Evolutionary conservation across 2,888 invertebrate species (phyloP).

Genomic region (Pterobdella sp.): DNA sequence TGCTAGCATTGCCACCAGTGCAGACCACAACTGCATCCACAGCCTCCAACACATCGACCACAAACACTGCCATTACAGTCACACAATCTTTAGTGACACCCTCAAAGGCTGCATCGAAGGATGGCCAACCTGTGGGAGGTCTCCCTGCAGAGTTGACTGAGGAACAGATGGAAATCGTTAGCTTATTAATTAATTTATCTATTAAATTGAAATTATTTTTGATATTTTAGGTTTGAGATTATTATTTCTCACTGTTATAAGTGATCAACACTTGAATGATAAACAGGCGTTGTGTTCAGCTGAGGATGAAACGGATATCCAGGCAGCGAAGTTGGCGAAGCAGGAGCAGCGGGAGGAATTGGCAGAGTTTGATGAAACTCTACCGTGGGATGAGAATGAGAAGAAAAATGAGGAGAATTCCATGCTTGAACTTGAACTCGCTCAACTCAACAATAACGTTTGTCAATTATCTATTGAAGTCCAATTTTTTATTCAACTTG

Average conservation of each 20-base stretch:
- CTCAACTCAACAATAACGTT: slow-evolving; percentile 51
- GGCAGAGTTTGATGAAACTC: slow-evolving; percentile 89
- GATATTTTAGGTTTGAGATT: neutral
- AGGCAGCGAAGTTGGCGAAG: slow-evolving; percentile 77
- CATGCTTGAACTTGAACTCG: slow-evolving; percentile 50
- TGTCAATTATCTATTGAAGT: neutral
- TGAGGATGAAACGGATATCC: slow-evolving; percentile 89
- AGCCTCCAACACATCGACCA: no score
- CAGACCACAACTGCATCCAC: no score
- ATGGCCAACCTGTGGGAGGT: no score
- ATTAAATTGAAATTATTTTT: neutral
- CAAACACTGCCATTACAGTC: neutral
- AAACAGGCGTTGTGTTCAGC: slow-evolving; percentile 71
- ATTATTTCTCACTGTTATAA: neutral
- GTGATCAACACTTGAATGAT: neutral
- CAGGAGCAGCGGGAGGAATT: slow-evolving; percentile 67
- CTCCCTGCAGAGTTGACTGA: slow-evolving; percentile 35
- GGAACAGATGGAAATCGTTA: slow-evolving; percentile 50
- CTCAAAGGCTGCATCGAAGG: neutral
- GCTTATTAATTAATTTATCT: neutral
- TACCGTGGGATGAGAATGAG: slow-evolving; percentile 67
- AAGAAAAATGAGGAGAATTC: slow-evolving; percentile 47
- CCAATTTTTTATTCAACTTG: neutral
- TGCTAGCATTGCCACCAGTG: no score
- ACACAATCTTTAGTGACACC: neutral